Evolutionary conservation across 2,888 invertebrate genomes (phyloP).

Genomic region (Cenopis cana): DNA sequence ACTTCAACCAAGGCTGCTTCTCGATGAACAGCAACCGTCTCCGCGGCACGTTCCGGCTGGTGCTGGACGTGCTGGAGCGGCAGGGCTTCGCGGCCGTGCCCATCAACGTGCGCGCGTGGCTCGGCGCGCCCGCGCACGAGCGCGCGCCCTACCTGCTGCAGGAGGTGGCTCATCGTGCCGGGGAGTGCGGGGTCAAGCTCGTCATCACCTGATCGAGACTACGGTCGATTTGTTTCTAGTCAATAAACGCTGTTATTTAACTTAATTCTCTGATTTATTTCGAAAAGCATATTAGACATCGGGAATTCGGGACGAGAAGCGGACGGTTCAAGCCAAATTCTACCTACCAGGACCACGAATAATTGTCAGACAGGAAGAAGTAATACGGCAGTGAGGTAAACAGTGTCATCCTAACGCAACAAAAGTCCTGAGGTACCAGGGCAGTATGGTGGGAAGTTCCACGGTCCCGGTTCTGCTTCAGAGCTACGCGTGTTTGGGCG

Average conservation of each 20-base stretch:
- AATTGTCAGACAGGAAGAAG: too few species aligned
- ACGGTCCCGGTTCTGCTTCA: too few species aligned
- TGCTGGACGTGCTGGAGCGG: conserved; percentile 84
- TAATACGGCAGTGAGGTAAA: too few species aligned
- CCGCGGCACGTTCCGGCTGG: conserved; percentile 79
- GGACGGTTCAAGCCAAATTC: neutral
- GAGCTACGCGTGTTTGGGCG: conserved; percentile 66
- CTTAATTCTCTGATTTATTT: neutral
- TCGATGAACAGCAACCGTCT: conserved; percentile 85
- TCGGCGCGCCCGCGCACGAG: conserved; percentile 82
- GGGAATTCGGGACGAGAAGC: too few species aligned
- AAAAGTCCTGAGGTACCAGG: too few species aligned
- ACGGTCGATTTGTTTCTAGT: conserved; percentile 41
- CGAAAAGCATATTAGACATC: neutral
- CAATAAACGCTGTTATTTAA: conserved; percentile 32
- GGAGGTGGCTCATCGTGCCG: conserved; percentile 63
- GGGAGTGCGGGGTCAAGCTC: conserved; percentile 4
- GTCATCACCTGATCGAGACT: neutral
- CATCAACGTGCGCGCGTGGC: conserved; percentile 83
- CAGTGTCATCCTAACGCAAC: too few species aligned
- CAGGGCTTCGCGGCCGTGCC: conserved; percentile 84
- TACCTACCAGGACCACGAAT: neutral
- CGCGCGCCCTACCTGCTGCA: conserved; percentile 87
- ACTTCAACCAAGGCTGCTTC: conserved; percentile 82
- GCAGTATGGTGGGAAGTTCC: too few species aligned